Base-by-base conservation (phyloP, 2,888 invertebrate genomes). In the Leptinotarsa peninsularis region DNA sequence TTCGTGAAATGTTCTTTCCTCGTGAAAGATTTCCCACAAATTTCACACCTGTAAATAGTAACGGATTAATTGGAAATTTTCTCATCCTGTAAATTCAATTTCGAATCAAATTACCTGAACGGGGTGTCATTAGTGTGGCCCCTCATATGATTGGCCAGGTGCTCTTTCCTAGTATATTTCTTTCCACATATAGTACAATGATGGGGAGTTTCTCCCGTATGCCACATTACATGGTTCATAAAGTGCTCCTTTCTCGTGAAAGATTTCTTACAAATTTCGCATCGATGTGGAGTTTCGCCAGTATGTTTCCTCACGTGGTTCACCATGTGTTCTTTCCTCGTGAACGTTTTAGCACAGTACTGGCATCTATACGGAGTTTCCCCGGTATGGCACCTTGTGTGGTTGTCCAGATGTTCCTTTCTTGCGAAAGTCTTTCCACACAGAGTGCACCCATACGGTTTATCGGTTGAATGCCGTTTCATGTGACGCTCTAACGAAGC, bases 1-100 rank as follows among this genome's bases (percentile, higher is more conserved):
- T 95, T 95, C 92, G 94, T 94, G 90, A 95, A 95, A 89, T 96
- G 95, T 90, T 96, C 96, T 90, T 95, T 96, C 87, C 95, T 91
- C 77, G 95, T 95, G 89, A 96, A 96, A 82, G 94, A 94, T 90
- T 96, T 96, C 88, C 95, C 94, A 89, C 96, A 96, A 86, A 95
- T 93, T 88, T 95, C 95, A 89, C 96, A 96, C 85, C 94, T 92
- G 73, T 82, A 85, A 76, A 33, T n/a, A 74, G 18, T 15, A 52
- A 72, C 1, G 43, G 10, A 43, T 15, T 27, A 4, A 14, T 17
- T 60, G 60, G 4, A 60, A 27, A 60, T 15, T n/a, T 18, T 21
- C 17, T 43, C 3, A 60, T 43, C n/a, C 17, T 2, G 49, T 63
- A 2, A 49, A 4, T 50, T 10, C 17, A 21, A 15, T n/a, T 60